Conservation (phyloP, 2,113 vertebrate species). For the Myotis brandtii region DNA sequence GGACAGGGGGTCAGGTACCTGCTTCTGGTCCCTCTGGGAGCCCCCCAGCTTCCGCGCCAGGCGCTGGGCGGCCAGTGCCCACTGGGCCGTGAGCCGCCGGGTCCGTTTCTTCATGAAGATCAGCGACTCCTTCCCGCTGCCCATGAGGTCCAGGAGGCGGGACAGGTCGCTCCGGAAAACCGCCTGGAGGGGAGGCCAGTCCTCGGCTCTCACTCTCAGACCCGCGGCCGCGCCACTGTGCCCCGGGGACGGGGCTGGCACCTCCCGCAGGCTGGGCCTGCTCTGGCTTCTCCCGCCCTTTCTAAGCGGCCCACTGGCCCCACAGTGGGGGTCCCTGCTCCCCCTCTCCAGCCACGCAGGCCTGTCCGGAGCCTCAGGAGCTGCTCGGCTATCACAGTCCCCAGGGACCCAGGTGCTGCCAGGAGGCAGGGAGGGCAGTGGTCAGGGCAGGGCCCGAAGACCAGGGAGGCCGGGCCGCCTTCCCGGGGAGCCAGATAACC, state of each 20-base stretch:
- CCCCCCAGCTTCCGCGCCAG: slow-evolving; percentile 89
- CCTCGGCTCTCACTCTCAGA: background rate
- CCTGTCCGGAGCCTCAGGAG: rapidly evolving
- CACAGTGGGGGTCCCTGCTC: background rate
- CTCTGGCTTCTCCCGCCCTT: too few relatives aligned
- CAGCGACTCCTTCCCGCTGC: slow-evolving; percentile 95
- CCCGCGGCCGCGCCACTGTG: rapidly evolving
- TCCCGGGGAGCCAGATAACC: background rate
- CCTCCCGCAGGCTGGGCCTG: background rate
- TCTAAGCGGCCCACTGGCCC: background rate
- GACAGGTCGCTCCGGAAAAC: slow-evolving; percentile 91
- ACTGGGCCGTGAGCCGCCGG: slow-evolving; percentile 91
- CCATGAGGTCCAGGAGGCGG: slow-evolving; percentile 93
- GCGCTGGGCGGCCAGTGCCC: slow-evolving; percentile 90
- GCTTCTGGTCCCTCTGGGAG: slow-evolving; percentile 90
- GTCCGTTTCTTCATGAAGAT: slow-evolving; percentile 98
- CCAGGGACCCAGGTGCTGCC: background rate
- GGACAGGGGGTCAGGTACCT: slow-evolving; percentile 70
- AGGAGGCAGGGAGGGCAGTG: background rate
- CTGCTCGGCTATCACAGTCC: background rate
- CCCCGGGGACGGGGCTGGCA: background rate
- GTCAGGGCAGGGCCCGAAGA: background rate
- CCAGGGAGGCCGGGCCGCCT: background rate
- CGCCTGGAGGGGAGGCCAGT: slow-evolving; percentile 84
- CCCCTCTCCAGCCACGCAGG: rapidly evolving